phyloP scores from a whole-genome alignment of 2,113 vertebrate species.

The Sclerurus mexicanus region DNA sequence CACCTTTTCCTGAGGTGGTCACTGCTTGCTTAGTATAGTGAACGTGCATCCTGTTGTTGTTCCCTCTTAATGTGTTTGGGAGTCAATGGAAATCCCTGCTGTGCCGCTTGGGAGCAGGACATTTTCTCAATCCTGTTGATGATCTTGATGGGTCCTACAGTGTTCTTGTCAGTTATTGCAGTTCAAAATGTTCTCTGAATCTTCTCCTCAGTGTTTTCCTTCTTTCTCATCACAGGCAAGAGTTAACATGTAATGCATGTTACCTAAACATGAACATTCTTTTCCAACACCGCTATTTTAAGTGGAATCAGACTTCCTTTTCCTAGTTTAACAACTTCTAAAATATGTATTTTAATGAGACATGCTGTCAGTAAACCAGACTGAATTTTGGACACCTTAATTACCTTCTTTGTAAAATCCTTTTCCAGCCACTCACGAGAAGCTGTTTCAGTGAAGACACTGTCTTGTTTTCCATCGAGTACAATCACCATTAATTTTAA shows the following conservation, averaged over 20 bases:
- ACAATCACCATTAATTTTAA: fast-evolving
- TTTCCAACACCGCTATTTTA: not conserved
- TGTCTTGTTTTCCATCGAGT: not conserved
- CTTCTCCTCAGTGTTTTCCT: not conserved
- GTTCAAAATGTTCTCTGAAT: not conserved
- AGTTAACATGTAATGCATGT: not conserved
- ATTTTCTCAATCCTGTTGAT: not conserved
- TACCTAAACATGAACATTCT: not conserved
- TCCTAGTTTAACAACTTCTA: not conserved
- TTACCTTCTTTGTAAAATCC: not conserved
- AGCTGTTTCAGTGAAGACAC: not conserved
- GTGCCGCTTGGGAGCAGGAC: not conserved
- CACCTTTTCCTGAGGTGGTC: not conserved
- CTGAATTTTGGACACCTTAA: not conserved
- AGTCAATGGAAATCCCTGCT: not conserved
- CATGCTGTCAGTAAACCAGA: not conserved
- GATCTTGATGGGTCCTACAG: not conserved
- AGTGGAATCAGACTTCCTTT: not conserved
- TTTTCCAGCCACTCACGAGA: not conserved
- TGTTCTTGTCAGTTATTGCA: not conserved
- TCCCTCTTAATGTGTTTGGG: not conserved
- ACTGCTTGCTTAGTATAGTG: not conserved
- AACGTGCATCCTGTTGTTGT: not conserved
- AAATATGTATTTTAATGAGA: not conserved
- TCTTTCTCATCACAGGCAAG: not conserved